Evolutionary conservation across 2,113 vertebrate species (phyloP).

Genomic region (Butastur rufipennis): DNA sequence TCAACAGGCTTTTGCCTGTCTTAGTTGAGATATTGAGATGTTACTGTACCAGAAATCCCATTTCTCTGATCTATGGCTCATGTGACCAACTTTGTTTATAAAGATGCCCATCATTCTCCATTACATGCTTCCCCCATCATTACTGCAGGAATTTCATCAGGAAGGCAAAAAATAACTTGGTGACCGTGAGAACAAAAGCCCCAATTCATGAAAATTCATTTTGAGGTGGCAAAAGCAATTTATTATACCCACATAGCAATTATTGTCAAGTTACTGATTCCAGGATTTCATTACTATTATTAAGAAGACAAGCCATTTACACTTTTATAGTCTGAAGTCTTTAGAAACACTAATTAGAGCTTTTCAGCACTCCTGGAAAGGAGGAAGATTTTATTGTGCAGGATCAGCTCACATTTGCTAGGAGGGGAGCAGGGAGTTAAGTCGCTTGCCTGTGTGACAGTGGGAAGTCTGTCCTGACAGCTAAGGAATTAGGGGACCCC

Average conservation of each 20-base stretch:
- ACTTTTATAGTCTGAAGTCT: neutral
- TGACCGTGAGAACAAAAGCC: neutral
- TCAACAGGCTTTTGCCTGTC: neutral
- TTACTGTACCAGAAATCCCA: neutral
- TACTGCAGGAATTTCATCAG: neutral
- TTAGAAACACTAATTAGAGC: neutral
- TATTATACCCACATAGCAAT: constrained; percentile 11
- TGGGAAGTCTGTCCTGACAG: neutral
- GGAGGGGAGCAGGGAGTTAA: neutral
- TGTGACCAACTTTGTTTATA: neutral
- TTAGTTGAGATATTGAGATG: neutral
- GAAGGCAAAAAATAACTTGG: neutral
- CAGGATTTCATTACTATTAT: constrained; percentile 1
- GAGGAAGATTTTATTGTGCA: neutral
- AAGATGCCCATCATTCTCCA: neutral
- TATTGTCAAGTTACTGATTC: neutral
- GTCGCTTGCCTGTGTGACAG: neutral
- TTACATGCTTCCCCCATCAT: neutral
- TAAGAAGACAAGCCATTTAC: neutral
- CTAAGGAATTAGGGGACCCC: neutral
- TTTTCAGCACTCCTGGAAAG: neutral
- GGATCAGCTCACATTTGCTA: neutral
- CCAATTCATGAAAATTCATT: constrained; percentile 16
- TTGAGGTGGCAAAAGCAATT: constrained; percentile 23
- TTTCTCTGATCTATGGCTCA: neutral